These are phyloP conservation scores for Oligia strigilis DNA, from an alignment of 2,888 invertebrate genomes.

Conservation along the genomic window DNA sequence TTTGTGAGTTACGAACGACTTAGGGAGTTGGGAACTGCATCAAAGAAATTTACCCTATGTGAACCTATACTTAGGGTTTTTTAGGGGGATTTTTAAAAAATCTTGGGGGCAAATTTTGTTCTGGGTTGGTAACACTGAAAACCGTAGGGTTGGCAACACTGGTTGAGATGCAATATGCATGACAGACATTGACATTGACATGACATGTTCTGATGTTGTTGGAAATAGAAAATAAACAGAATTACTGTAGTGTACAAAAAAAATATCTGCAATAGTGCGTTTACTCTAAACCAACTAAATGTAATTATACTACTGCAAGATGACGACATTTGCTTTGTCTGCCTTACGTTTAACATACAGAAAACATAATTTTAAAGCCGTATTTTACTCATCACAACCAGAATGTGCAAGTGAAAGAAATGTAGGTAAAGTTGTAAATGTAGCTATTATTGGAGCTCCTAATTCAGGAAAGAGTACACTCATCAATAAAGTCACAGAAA, in stretches of 20 bases:
- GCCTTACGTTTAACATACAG: conserved; percentile 64
- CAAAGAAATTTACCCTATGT: too few species aligned
- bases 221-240: too few species aligned
- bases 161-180: too few species aligned
- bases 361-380: conserved; percentile 67
- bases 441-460: conserved; percentile 97
- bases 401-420: conserved; percentile 72
- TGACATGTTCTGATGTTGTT: too few species aligned
- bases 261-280: background rate
- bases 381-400: conserved; percentile 82
- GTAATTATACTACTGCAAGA: conserved; percentile 44
- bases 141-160: too few species aligned
- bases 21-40: too few species aligned
- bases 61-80: too few species aligned
- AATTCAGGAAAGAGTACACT: conserved; percentile 99
- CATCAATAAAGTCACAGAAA: conserved; percentile 95
- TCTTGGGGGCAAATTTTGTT: too few species aligned
- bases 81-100: too few species aligned
- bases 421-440: conserved; percentile 90
- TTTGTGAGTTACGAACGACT: too few species aligned
- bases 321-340: conserved; percentile 65
- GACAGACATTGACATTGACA: too few species aligned
- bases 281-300: conserved; percentile 4
- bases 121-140: too few species aligned
- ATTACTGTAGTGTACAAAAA: background rate